Evolutionary conservation across 2,888 invertebrate genomes (phyloP), one percentile per base, ranked within the genome.

Genomic region (Phytoseiulus persimilis): DNA sequence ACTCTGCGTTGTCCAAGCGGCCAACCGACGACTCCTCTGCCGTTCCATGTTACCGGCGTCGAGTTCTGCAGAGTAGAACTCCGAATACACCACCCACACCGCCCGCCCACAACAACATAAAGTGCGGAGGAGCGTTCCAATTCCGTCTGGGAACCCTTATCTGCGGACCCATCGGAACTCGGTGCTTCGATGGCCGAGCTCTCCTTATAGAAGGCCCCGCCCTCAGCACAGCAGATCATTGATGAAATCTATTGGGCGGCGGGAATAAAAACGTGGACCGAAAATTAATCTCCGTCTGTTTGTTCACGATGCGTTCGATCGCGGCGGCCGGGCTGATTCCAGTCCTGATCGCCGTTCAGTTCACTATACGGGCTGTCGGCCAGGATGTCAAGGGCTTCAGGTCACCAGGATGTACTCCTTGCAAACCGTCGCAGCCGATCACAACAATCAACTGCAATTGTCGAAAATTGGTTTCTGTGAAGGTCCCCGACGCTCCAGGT

Each of bases 361-460:
- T 14, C 28, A 14, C 18, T 2, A 23, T 18, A 6, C 65, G 18
- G 9, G 18, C 65, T 14, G 28, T 65, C 65, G 65, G 65, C 28
- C 65, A 65, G 65, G 23, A 65, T 14, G 65, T 65, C 65, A 65
- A 28, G 18, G 65, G 28, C 14, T 65, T 65, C 65, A 65, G 18
- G 18, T 28, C 65, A 23, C 65, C 65, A 23, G 65, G 65, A 18
- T 65, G 65, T 65, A 28, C 28, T 65, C 65, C 65, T 6, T 65
- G 65, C 65, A 14, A 65, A 65, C 65, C 65, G 65, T 11, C 65
- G 18, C 65, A 87, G 33, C 33, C 9, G 87, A 87, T 87, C n/a
- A 11, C 87, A 9, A 87, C 28, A n/a, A 87, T 87, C 83, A 83
- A 83, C 33, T 83, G 83, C 83, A 83, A 83, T 31, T 87, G 87